Evolutionary conservation across 2,888 invertebrate species (phyloP), one percentile per base, ranked within the genome.

Genomic region (Lasioglossum marginatum): DNA sequence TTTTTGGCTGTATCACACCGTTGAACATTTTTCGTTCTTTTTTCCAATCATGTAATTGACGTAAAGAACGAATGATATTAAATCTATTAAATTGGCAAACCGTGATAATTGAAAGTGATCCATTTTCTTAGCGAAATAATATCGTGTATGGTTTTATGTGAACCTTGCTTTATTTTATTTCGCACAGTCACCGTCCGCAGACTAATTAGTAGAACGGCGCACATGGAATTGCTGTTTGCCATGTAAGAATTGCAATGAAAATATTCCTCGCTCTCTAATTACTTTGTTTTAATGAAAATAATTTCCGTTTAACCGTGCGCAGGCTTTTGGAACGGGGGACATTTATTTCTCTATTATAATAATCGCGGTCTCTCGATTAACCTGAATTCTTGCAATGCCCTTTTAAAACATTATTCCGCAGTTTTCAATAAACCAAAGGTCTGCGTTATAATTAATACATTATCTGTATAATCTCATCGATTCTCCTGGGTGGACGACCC

Each of bases 191-290:
- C 31, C 14, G 27, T 60, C 60, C 60, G 60, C 60, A 2, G 60
- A 60, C 60, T 31, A 60, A 60, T 60, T 60, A 60, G 60, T 27
- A 31, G 60, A 60, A 60, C 16, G 27, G 4, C 31, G 60, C 12
- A 27, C 60, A 12, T 31, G 60, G 31, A 60, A 60, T 60, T 57
- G 57, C 57, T n/a, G 57, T 57, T n/a, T n/a, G 14, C 60, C 52
- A 23, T 52, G 27, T 14, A 4, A 27, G n/a, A 10, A 60, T 60
- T 5, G 60, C 60, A n/a, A 60, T n/a, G 60, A 27, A 60, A 27
- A 60, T 60, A 60, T 60, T 60, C 60, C 60, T 14, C 60, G n/a
- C 60, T 60, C 60, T 60, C 27, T 60, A 60, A 60, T 60, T 27
- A 60, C 60, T 31, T 14, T 60, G 60, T 14, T 60, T 31, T 14